Base-by-base conservation (phyloP, 2,888 invertebrate genomes). In the Plusia festucae region DNA sequence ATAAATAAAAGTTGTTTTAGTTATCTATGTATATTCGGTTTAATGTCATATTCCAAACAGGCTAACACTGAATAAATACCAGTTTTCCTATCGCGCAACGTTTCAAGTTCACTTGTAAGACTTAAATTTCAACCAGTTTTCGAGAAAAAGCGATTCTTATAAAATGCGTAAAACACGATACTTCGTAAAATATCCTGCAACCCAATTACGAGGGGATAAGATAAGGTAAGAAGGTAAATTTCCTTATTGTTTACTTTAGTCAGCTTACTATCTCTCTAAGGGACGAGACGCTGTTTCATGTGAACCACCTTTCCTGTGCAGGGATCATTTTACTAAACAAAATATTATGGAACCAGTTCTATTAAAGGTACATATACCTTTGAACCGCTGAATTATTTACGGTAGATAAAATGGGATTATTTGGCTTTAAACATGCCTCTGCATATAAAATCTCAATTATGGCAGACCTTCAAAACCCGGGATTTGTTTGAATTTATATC, bases 371-470 rank as follows among this genome's bases (percentile, higher is more conserved):
- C n/a, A 55, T 76, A 60, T 60, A 65, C 54, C 22, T 51, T 54
- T 40, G 58, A 53, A 16, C 46, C 46, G n/a, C 56, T 40, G 32
- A 63, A 68, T 68, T 74, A 69, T 73, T 74, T 74, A 77, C 73
- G 73, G 61, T 65, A 70, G 60, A 68, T 65, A 67, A 64, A 71
- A 60, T 54, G 66, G 59, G 57, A 70, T 68, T 62, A n/a, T 60
- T 24, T 71, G 20, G 62, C 34, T 68, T 60, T 34, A 74, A 68
- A 60, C 71, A 72, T 61, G 71, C 69, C 70, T 67, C 71, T 71
- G 75, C 78, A 65, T 70, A 69, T 72, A 62, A 74, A 80, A 68
- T 68, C 62, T 66, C 64, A 74, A 65, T 64, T 63, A 67, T 53
- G 53, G 60, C 59, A 67, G 55, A 53, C 44, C 60, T 76, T 40